Evolutionary conservation across 2,888 invertebrate species (phyloP).

Genomic region (Parnassius orleans): DNA sequence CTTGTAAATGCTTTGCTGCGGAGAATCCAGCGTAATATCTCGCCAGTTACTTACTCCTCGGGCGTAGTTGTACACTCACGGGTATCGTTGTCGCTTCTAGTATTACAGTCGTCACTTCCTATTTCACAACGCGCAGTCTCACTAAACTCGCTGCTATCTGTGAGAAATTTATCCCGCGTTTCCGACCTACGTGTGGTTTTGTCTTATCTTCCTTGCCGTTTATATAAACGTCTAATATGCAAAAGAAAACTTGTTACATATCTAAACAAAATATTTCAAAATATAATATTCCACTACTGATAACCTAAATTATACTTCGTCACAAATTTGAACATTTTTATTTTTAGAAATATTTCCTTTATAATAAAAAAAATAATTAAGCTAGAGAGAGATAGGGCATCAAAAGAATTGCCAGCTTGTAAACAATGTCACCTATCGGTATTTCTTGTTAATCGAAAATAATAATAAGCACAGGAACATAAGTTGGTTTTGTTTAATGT

Average conservation of each 20-base stretch:
- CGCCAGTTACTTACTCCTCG: conserved; percentile 4
- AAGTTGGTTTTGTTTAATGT: no score
- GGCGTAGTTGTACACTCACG: conserved; percentile 50
- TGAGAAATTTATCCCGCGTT: conserved; percentile 33
- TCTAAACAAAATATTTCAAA: no score
- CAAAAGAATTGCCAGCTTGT: no score
- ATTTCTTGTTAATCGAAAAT: no score
- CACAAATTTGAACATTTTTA: no score
- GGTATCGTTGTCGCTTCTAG: conserved; percentile 65
- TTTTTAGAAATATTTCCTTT: no score
- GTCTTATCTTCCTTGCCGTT: conserved; percentile 21
- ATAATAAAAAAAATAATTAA: no score
- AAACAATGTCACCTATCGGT: no score
- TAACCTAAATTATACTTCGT: no score
- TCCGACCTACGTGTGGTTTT: conserved; percentile 31
- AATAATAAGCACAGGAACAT: no score
- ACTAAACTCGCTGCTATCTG: conserved; percentile 21
- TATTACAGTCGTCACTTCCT: conserved; percentile 67
- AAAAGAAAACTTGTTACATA: conserved; percentile 1
- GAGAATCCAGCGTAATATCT: conserved; percentile 7
- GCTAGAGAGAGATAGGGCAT: no score
- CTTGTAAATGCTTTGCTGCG: conserved; percentile 1
- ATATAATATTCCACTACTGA: no score
- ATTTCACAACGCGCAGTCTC: conserved; percentile 49
- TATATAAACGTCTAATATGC: conserved; percentile 9